Conservation (phyloP, 2,888 invertebrate species). For the Stenotaenia linearis region DNA sequence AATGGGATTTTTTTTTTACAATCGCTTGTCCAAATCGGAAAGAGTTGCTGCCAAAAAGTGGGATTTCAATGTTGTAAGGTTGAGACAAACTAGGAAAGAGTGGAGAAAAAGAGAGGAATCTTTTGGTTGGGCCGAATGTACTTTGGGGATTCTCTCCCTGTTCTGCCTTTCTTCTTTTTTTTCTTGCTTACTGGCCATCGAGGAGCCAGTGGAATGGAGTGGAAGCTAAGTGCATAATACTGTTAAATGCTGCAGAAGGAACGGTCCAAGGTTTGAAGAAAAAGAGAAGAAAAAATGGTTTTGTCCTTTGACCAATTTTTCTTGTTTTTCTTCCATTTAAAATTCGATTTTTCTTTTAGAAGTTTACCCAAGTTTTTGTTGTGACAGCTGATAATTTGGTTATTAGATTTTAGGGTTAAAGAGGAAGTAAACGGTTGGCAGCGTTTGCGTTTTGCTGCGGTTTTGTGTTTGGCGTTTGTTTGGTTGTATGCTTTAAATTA, state of each 20-base stretch:
- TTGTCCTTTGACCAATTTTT: conserved; percentile 14
- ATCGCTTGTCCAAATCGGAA: conserved; percentile 17
- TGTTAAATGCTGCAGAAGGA: conserved; percentile 24
- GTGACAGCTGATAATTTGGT: no score
- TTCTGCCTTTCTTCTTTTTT: neutral
- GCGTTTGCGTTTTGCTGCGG: no score
- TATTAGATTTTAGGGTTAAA: no score
- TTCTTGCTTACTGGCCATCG: neutral
- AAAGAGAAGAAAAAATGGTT: neutral
- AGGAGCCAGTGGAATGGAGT: conserved; percentile 26
- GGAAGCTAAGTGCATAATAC: conserved; percentile 26
- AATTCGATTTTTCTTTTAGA: neutral
- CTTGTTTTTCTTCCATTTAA: neutral
- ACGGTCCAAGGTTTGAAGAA: neutral
- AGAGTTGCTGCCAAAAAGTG: conserved; percentile 18
- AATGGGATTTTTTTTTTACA: neutral
- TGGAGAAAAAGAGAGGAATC: neutral
- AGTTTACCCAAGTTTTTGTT: neutral
- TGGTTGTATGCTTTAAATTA: no score
- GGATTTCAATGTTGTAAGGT: conserved; percentile 17
- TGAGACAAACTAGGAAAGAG: neutral
- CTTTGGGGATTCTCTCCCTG: conserved; percentile 18
- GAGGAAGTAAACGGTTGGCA: no score
- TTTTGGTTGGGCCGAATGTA: conserved; percentile 14
- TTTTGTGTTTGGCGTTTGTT: no score